Base-by-base conservation (phyloP, 2,888 invertebrate species). In the Hirtodrosophila cameraria region DNA sequence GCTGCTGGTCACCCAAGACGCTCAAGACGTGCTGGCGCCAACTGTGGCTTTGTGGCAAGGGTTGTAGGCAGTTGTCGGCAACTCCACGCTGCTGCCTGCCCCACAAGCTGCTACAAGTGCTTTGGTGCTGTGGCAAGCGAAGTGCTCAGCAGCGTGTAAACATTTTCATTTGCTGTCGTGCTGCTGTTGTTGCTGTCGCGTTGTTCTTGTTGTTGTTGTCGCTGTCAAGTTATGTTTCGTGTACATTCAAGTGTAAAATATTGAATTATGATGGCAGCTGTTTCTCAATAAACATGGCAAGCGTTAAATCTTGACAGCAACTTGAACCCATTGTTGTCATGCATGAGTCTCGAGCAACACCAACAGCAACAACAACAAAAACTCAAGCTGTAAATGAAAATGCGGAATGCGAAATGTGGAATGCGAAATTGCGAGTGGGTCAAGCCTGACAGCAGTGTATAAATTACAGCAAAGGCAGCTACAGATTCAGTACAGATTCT, bases 231-330 rank as follows among this genome's bases (percentile, higher is more conserved):
- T 80, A 43, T 73, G 78, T 84, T 86, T 63, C 53, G 63, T 84
- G 86, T 64, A 84, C 78, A 78, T 63, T 82, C 81, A 66, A 86
- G 86, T 80, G 86, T 77, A 75, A 82, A 86, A 84, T 86, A 82
- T 82, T 82, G 86, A 82, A 86, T 82, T 82, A 82, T 82, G 82
- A 82, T 81, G 82, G 84, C 82, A 84, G 82, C 84, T 82, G 86
- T 67, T 82, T 75, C 81, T 80, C 86, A 80, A 81, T 86, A 78
- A 79, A 70, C 76, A 69, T 67, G 64, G 67, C 62, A 67, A 67
- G 83, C 75, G 73, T 82, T 83, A 79, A 85, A 70, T 82, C 79
- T 52, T 73, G 80, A 79, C 80, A 82, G 80, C 70, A 76, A 79
- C 73, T 80, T 85, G 70, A 85, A 83, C 76, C 80, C 76, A 79